Percentiles rank a stretch among this genome's conserved stretches.
Evolutionary conservation across 2,888 invertebrate species (phyloP).

Genomic region (Dryomyza anilis): DNA sequence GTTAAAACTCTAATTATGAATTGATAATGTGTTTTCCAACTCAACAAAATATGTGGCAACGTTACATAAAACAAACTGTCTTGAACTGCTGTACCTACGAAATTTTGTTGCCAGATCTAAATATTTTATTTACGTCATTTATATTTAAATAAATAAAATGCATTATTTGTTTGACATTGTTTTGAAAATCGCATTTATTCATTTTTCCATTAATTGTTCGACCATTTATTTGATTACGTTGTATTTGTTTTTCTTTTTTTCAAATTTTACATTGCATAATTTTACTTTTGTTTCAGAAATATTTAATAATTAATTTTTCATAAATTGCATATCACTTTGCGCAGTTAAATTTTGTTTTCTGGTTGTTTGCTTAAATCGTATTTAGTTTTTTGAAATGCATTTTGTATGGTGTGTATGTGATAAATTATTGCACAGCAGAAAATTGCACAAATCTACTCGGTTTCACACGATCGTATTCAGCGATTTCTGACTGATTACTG

Average conservation of each 20-base stretch:
- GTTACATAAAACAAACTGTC: too few relatives aligned
- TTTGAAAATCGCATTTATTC: slow-evolving; percentile 30
- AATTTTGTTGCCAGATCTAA: too few relatives aligned
- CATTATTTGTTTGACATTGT: slow-evolving; percentile 16
- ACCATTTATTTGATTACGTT: slow-evolving; percentile 23
- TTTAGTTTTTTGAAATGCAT: slow-evolving; percentile 35
- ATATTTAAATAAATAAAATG: too few relatives aligned
- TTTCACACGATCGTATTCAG: too few relatives aligned
- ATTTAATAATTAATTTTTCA: background rate
- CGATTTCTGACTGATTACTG: too few relatives aligned
- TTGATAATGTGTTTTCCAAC: too few relatives aligned
- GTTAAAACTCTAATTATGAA: too few relatives aligned
- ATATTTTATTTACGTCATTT: too few relatives aligned
- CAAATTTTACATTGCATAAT: background rate
- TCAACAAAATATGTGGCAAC: too few relatives aligned
- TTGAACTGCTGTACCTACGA: too few relatives aligned
- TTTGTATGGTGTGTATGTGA: slow-evolving; percentile 4
- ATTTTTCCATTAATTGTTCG: slow-evolving; percentile 24
- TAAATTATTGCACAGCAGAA: too few relatives aligned
- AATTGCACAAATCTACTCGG: too few relatives aligned
- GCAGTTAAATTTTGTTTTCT: background rate
- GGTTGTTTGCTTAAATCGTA: slow-evolving; percentile 23
- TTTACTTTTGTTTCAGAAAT: background rate
- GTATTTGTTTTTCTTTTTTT: slow-evolving; percentile 8
- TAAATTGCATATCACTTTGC: slow-evolving; percentile 3